Conservation (phyloP, 2,888 invertebrate genomes). For the Oscheius sp. region DNA sequence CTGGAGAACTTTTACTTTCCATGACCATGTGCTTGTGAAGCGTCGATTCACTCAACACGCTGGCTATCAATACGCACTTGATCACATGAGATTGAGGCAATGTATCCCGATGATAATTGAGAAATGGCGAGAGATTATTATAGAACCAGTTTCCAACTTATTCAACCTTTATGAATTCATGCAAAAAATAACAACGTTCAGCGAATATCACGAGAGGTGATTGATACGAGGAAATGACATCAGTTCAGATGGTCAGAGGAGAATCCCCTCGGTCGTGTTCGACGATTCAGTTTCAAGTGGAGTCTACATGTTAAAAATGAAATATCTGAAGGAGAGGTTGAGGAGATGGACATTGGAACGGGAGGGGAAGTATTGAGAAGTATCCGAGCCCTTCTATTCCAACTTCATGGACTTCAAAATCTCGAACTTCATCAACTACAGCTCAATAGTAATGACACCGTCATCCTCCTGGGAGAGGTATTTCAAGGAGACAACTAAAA, state of each 20-base stretch:
- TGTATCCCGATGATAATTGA: constrained; percentile 23
- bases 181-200: constrained; percentile 78
- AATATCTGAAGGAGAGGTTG: constrained; percentile 39
- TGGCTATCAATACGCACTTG: constrained; percentile 80
- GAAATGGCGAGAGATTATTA: constrained; percentile 73
- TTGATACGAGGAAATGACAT: not conserved
- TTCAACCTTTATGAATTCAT: constrained; percentile 86
- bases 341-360: constrained; percentile 76
- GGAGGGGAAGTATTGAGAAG: constrained; percentile 75
- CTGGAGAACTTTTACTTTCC: constrained; percentile 81
- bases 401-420: constrained; percentile 77
- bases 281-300: constrained; percentile 57
- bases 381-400: constrained; percentile 76
- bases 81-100: constrained; percentile 77
- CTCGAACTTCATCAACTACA: constrained; percentile 81
- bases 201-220: constrained; percentile 53
- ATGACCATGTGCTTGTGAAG: constrained; percentile 80
- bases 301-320: constrained; percentile 60
- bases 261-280: constrained; percentile 40
- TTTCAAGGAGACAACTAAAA: no score
- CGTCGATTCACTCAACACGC: constrained; percentile 75
- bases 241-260: constrained; percentile 7
- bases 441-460: constrained; percentile 79
- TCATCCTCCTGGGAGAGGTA: constrained; percentile 81
- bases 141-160: constrained; percentile 82